Base-by-base conservation (phyloP, 1,140 invertebrate species). In the Formica exsecta region DNA sequence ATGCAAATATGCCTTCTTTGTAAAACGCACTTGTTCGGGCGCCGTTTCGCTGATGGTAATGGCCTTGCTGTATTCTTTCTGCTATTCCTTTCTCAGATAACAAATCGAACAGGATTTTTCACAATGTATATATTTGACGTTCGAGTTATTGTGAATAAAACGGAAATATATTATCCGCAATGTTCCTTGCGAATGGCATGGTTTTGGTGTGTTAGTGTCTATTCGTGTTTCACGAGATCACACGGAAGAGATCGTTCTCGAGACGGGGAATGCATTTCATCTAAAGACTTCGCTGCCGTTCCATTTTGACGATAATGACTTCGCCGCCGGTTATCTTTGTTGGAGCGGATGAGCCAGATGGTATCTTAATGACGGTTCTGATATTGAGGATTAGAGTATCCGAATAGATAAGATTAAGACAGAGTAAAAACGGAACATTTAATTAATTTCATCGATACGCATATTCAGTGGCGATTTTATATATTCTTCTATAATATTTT, bases 1-100 rank as follows among this genome's bases (percentile, higher is more conserved):
- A 80, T 48, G 51, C 74, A 81, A 85, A 85, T 91, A 84, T 51
- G 68, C 41, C 59, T 38, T 76, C 66, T 85, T 29, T 44, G 41
- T 25, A 6, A 13, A 48, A 9, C 66, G 38, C 44, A 41, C 38
- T 84, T 48, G 76, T 44, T 74, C 64, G 41, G 41, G 41, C 44
- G 36, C n/a, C 66, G 48, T 84, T 70, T 68, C 87, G 6, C 22
- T n/a, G 38, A 66, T 54, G 70, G 62, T 87, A 74, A 76, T 57
- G 22, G 66, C 59, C 32, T 57, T 22, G 11, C 59, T 44, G 16
- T 51, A 22, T 13, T 3, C 16, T 51, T 62, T 25, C 13, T 29
- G 38, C 29, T 16, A 1, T 74, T 66, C 41, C 29, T 77, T 11
- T 29, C 38, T 32, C 57, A n/a, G 41, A 83, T 83, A 54, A 81